Evolutionary conservation across 2,113 vertebrate species (phyloP).

Genomic region (Mustelus asterias): DNA sequence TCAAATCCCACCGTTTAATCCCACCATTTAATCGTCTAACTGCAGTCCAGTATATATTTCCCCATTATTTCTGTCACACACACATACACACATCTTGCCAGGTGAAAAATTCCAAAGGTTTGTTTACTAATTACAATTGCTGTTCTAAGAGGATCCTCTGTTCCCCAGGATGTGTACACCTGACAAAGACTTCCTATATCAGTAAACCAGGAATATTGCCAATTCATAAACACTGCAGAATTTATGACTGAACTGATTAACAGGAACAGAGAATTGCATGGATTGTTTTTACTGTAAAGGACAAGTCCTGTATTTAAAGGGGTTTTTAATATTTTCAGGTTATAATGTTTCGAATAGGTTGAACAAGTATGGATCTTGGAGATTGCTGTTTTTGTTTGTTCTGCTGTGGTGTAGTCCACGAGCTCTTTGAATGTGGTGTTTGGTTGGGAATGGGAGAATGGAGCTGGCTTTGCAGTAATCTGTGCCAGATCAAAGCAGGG

Average conservation of each 20-base stretch:
- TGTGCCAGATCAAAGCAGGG: not conserved
- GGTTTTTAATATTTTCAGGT: slow-evolving; percentile 63
- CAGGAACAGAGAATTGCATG: slow-evolving; percentile 70
- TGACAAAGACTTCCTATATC: slow-evolving; percentile 40
- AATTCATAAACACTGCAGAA: slow-evolving; percentile 74
- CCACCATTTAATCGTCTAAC: not conserved
- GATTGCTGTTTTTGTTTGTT: slow-evolving; percentile 53
- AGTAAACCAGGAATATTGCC: slow-evolving; percentile 63
- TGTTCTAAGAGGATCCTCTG: not conserved
- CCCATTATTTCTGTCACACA: not conserved
- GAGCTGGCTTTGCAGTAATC: not conserved
- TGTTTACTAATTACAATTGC: not conserved
- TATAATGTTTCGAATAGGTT: slow-evolving; percentile 40
- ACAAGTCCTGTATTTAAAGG: slow-evolving; percentile 76
- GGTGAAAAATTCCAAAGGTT: not conserved
- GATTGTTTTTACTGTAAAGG: slow-evolving; percentile 77
- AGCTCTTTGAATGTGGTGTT: slow-evolving; percentile 39
- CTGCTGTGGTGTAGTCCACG: slow-evolving; percentile 39
- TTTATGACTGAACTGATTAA: slow-evolving; percentile 56
- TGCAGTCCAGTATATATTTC: not conserved
- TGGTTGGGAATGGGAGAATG: slow-evolving; percentile 38
- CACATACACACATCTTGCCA: not conserved
- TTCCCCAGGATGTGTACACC: not conserved
- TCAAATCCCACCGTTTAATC: too few species aligned
- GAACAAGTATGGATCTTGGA: slow-evolving; percentile 59